phyloP scores from a whole-genome alignment of 2,113 vertebrate species.

The Pseudopodoces humilis region DNA sequence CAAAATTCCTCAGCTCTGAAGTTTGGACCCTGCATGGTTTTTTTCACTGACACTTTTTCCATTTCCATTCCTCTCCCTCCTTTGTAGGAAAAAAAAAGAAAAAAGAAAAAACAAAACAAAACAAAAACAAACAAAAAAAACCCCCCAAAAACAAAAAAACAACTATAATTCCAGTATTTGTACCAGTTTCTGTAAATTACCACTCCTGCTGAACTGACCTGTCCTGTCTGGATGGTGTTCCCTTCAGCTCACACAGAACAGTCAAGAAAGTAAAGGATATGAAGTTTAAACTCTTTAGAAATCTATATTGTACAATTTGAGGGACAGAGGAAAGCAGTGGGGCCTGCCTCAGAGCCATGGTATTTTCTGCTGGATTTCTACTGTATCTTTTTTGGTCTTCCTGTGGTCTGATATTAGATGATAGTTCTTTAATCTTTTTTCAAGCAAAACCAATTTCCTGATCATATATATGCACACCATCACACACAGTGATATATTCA shows the following conservation, averaged over 20 bases:
- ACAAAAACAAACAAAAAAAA: too few relatives aligned
- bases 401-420: not conserved
- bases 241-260: not conserved
- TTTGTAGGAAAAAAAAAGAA: conserved; percentile 29
- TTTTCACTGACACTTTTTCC: conserved; percentile 42
- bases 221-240: conserved; percentile 19
- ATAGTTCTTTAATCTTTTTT: not conserved
- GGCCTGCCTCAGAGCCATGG: not conserved
- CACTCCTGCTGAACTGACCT: not conserved
- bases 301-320: not conserved
- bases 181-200: conserved; percentile 13
- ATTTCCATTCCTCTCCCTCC: conserved; percentile 42
- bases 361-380: not conserved
- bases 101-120: not conserved
- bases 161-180: not conserved
- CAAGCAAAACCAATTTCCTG: not conserved
- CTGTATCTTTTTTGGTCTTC: not conserved
- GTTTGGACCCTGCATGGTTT: not conserved
- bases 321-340: not conserved
- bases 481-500: not conserved
- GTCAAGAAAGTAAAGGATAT: not conserved
- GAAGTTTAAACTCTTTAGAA: not conserved
- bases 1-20: conserved; percentile 51
- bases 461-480: not conserved
- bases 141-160: too few relatives aligned